Conservation (phyloP, 2,797 vertebrate genomes). For the Lacerta bilineata region DNA sequence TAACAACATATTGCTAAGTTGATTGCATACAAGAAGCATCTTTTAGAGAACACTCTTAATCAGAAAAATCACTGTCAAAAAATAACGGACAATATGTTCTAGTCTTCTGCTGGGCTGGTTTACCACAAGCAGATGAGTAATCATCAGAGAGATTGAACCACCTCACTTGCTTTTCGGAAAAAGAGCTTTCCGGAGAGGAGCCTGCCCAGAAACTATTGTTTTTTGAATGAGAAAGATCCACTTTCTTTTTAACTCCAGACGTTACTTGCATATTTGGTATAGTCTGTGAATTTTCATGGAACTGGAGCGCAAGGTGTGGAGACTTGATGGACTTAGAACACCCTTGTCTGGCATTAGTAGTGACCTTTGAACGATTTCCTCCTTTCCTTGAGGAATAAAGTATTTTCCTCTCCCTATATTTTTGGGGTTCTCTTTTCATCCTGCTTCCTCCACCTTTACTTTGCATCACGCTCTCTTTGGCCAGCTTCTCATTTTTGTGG, state of each 20-base stretch:
- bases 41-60: slow-evolving; percentile 46
- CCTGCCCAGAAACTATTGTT: slow-evolving; percentile 31
- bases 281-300: slow-evolving; percentile 43
- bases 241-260: slow-evolving; percentile 30
- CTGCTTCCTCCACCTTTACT: slow-evolving; percentile 30
- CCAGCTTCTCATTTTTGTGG: slow-evolving; percentile 21
- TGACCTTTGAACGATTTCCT: not conserved
- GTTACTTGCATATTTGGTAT: slow-evolving; percentile 41
- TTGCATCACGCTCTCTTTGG: not conserved
- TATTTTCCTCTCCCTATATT: slow-evolving; percentile 62
- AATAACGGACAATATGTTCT: slow-evolving; percentile 60
- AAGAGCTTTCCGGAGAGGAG: slow-evolving; percentile 54
- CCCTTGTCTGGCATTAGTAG: not conserved
- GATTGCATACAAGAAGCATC: not conserved
- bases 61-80: slow-evolving; percentile 80
- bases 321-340: slow-evolving; percentile 48
- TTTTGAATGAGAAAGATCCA: not conserved
- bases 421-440: slow-evolving; percentile 52
- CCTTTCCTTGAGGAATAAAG: not conserved
- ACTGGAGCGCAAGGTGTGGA: not conserved
- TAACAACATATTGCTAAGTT: not conserved
- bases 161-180: slow-evolving; percentile 64
- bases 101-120: not conserved
- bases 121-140: not conserved
- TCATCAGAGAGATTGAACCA: slow-evolving; percentile 68